Percentiles rank a stretch among this genome's conserved stretches.
phyloP scores from a whole-genome alignment of 2,888 invertebrate species.

The Thecophora atra region DNA sequence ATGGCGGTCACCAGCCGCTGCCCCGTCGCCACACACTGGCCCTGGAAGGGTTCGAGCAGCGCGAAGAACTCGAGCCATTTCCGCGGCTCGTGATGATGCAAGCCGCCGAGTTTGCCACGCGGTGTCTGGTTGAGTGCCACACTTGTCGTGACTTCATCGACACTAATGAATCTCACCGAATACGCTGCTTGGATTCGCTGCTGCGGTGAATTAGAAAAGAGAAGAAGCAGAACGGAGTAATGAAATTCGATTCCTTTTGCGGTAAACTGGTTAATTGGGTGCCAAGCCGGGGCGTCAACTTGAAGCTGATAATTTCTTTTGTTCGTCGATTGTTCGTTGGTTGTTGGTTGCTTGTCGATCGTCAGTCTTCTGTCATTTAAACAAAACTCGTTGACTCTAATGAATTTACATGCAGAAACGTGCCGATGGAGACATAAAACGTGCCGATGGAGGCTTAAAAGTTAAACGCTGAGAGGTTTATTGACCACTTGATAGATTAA shows the following conservation, averaged over 20 bases:
- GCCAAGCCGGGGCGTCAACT: conserved; percentile 55
- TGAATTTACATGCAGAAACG: conserved; percentile 31
- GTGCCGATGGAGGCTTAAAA: no score
- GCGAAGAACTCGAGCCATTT: conserved; percentile 82
- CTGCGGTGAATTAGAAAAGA: conserved; percentile 35
- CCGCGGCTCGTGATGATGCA: conserved; percentile 74
- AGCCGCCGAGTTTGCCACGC: conserved; percentile 69
- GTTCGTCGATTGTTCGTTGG: conserved; percentile 3
- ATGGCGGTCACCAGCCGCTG: conserved; percentile 74
- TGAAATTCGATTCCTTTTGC: conserved; percentile 39
- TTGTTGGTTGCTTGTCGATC: no score
- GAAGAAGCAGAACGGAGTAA: conserved; percentile 32
- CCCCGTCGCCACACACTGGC: conserved; percentile 73
- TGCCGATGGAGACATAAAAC: not conserved
- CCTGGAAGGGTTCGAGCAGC: conserved; percentile 76
- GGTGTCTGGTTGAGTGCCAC: conserved; percentile 60
- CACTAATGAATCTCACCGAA: conserved; percentile 64
- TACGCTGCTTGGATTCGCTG: no score
- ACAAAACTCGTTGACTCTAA: conserved; percentile 17
- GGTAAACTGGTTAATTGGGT: conserved; percentile 59
- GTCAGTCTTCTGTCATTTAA: conserved; percentile 24
- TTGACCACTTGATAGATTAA: no score
- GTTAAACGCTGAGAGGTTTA: no score
- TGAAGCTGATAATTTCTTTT: conserved; percentile 41
- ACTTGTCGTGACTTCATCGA: conserved; percentile 66